Evolutionary conservation across 1,140 invertebrate species (phyloP).

Genomic region (Campoletis sonorensis): DNA sequence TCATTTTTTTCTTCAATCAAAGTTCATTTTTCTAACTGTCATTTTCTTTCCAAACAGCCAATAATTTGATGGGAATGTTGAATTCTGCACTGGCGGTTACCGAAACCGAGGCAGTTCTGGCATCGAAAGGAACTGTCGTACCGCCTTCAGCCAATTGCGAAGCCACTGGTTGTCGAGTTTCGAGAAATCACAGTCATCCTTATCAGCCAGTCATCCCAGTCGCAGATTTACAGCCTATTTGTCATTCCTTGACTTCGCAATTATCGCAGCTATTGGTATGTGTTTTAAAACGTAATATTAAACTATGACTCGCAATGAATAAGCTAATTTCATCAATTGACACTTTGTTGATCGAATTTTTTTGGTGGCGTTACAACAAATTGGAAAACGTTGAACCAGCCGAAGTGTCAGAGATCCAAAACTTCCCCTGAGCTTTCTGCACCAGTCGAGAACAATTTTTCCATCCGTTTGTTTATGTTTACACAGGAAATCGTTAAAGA

Average conservation of each 20-base stretch:
- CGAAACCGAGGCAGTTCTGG: constrained; percentile 76
- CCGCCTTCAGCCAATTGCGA: constrained; percentile 61
- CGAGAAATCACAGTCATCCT: constrained; percentile 61
- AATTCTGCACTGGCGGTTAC: constrained; percentile 77
- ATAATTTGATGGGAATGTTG: constrained; percentile 76
- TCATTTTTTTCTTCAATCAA: not conserved
- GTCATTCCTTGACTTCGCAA: constrained; percentile 73
- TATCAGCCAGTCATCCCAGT: constrained; percentile 72
- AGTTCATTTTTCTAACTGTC: not conserved
- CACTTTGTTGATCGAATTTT: no score
- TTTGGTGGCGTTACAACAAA: no score
- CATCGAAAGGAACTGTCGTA: constrained; percentile 58
- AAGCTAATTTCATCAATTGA: not conserved
- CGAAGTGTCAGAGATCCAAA: no score
- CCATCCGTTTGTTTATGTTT: constrained; percentile 5
- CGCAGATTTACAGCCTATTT: constrained; percentile 73
- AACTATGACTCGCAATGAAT: not conserved
- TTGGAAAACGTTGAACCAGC: no score
- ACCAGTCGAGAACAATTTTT: not conserved
- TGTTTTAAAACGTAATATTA: not conserved
- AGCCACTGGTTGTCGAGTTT: constrained; percentile 63
- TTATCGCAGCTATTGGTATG: constrained; percentile 77
- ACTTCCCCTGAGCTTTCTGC: constrained; percentile 13
- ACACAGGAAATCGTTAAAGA: constrained; percentile 84
- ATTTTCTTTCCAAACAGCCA: constrained; percentile 68